Percentiles rank a stretch among this genome's conserved stretches.
phyloP scores from a whole-genome alignment of 2,888 invertebrate species.

The Pollenia amentaria region DNA sequence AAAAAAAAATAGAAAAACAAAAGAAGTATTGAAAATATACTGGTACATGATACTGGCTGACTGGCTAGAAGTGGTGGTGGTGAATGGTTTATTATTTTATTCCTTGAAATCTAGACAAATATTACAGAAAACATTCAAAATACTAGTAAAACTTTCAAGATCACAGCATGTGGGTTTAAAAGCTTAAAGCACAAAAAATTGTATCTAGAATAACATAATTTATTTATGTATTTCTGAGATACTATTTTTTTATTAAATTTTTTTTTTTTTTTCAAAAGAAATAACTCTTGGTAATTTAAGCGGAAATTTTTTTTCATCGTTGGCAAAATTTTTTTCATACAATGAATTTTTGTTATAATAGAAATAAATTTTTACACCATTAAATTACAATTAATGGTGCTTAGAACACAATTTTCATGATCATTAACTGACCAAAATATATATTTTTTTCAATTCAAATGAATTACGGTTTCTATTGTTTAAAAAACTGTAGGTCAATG shows the following conservation, averaged over 20 bases:
- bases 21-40: constrained; percentile 11
- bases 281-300: constrained; percentile 50
- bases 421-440: constrained; percentile 19
- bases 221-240: constrained; percentile 2
- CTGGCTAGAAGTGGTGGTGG: constrained; percentile 15
- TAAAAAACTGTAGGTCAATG: constrained; percentile 43
- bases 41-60: constrained; percentile 40
- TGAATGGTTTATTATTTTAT: constrained; percentile 60
- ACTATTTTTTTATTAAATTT: background rate
- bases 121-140: constrained; percentile 12
- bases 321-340: constrained; percentile 10
- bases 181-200: constrained; percentile 31
- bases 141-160: constrained; percentile 66
- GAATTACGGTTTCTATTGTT: constrained; percentile 13
- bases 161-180: constrained; percentile 71
- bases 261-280: background rate
- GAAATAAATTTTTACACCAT: constrained; percentile 12
- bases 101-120: constrained; percentile 62
- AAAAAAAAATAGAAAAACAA: background rate
- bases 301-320: constrained; percentile 28
- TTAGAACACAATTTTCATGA: constrained; percentile 23
- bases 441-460: background rate
- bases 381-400: constrained; percentile 35
- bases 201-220: constrained; percentile 18
- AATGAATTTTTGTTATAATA: background rate